A percentile compares a stretch with the other conserved stretches of the same genome.
Evolutionary conservation across 2,888 invertebrate species (phyloP).

Genomic region (Rotaria socialis): DNA sequence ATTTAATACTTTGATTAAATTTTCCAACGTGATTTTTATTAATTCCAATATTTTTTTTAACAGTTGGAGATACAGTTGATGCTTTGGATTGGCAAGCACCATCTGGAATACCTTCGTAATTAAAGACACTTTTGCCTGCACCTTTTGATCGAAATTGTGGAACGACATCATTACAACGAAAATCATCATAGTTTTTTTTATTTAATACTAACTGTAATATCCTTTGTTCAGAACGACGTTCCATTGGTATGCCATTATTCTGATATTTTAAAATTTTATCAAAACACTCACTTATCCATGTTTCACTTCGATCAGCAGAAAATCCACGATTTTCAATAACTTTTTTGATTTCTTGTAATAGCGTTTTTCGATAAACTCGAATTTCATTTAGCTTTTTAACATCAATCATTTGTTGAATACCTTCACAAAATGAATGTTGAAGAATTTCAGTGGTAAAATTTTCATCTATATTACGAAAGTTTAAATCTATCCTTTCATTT

Average conservation of each 20-base stretch:
- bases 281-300: not conserved
- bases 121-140: not conserved
- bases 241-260: not conserved
- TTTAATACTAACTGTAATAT: not conserved
- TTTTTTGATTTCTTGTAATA: not conserved
- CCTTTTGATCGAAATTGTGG: not conserved
- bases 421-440: not conserved
- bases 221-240: not conserved
- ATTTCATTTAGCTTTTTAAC: not conserved
- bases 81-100: not conserved
- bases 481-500: not conserved
- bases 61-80: not conserved
- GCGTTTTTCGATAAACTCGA: not conserved
- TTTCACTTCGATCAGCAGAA: not conserved
- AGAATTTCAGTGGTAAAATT: not conserved
- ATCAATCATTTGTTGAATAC: not conserved
- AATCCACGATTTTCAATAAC: not conserved
- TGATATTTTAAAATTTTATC: not conserved
- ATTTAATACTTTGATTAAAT: not conserved
- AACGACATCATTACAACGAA: not conserved
- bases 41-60: not conserved
- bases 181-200: not conserved
- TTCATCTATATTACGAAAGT: not conserved
- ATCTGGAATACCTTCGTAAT: not conserved
- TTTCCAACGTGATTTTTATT: not conserved